Evolutionary conservation across 2,888 invertebrate genomes (phyloP).

Genomic region (Heliconius charithonia): DNA sequence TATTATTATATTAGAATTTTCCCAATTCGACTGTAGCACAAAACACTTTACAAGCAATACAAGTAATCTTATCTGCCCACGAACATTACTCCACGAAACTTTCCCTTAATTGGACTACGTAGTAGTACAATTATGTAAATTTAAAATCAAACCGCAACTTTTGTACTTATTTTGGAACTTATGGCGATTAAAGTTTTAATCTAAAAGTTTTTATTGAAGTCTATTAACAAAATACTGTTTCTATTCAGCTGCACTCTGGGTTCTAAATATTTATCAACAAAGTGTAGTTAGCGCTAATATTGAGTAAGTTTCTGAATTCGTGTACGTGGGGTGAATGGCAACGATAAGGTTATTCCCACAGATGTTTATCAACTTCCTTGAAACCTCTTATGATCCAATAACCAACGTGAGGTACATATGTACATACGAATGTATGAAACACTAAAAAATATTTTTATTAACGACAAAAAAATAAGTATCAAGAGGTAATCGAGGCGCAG

Average conservation of each 20-base stretch:
- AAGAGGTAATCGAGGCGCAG: not conserved
- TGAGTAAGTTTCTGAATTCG: constrained; percentile 14
- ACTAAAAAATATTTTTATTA: not conserved
- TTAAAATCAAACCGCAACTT: constrained; percentile 43
- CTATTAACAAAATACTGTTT: constrained; percentile 20
- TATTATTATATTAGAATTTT: not conserved
- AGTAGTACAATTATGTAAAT: constrained; percentile 44
- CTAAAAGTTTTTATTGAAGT: constrained; percentile 30
- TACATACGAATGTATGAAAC: not conserved
- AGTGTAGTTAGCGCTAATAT: not conserved
- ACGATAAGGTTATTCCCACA: not conserved
- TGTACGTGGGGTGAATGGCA: not conserved
- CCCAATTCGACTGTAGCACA: constrained; percentile 4
- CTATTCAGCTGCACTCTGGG: not conserved
- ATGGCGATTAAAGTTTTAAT: constrained; percentile 42
- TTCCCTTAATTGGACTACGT: constrained; percentile 40
- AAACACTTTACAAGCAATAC: constrained; percentile 24
- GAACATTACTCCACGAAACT: constrained; percentile 33
- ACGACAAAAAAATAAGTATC: not conserved
- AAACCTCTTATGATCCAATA: not conserved
- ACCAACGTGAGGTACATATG: not conserved
- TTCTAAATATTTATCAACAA: not conserved
- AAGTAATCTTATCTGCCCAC: constrained; percentile 34
- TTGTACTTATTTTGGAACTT: constrained; percentile 40
- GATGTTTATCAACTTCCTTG: constrained; percentile 4